Conservation (phyloP, 2,797 vertebrate species). For the Pampus argenteus region DNA sequence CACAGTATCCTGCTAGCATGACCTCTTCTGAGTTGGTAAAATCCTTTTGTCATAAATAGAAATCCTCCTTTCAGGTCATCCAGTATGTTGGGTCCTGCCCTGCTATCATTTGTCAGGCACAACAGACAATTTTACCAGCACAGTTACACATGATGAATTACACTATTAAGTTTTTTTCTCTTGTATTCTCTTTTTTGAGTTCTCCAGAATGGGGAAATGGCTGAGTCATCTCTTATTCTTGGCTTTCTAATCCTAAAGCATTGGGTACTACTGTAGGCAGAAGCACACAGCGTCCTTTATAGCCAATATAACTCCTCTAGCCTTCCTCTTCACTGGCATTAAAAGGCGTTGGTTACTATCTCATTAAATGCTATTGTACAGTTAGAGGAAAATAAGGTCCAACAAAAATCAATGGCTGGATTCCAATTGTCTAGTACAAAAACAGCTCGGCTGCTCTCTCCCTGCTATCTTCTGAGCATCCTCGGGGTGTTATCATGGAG, state of each 20-base stretch:
- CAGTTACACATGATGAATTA: conserved; percentile 45
- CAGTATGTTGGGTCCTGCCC: conserved; percentile 10
- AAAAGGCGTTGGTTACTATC: conserved; percentile 39
- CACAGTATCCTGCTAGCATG: neutral
- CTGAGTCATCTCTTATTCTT: conserved; percentile 49
- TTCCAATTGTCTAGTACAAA: conserved; percentile 16
- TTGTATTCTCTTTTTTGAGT: conserved; percentile 13
- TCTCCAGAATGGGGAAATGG: conserved; percentile 16
- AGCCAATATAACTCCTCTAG: conserved; percentile 33
- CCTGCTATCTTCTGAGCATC: conserved; percentile 5
- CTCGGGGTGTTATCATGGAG: conserved; percentile 23
- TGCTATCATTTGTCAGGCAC: conserved; percentile 19
- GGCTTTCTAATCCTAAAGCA: conserved; percentile 41
- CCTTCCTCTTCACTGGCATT: conserved; percentile 21
- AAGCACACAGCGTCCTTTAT: conserved; percentile 42
- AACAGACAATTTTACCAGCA: conserved; percentile 11
- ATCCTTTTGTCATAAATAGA: conserved; percentile 2
- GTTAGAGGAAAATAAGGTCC: conserved; percentile 32
- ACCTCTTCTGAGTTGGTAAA: conserved; percentile 14
- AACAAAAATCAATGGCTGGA: conserved; percentile 43
- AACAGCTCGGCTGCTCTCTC: conserved; percentile 16
- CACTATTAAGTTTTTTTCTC: conserved; percentile 29
- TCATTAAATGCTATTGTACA: conserved; percentile 33
- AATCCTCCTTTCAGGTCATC: conserved; percentile 1
- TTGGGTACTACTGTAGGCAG: conserved; percentile 13